Evolutionary conservation across 2,888 invertebrate species (phyloP), one percentile per base, ranked within the genome.

Genomic region (Phortica okadai): DNA sequence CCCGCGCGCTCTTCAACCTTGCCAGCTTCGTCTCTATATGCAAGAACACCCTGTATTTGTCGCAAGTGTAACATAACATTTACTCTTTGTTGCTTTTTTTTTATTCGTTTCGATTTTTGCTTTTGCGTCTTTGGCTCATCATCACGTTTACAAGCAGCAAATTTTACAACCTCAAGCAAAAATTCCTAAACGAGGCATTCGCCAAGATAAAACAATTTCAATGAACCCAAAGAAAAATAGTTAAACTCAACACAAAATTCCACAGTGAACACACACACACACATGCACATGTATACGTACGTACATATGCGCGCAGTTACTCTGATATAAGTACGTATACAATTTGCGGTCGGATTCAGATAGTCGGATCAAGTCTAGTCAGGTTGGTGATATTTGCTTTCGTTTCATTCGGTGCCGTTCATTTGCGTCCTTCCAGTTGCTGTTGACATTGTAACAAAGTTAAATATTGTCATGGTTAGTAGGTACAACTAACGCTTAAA

Each of bases 371-470:
- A 33, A 33, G 33, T 33, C 33, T 33, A 33, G 33, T 33, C 33
- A 33, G 33, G 33, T 33, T 33, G 33, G 33, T 33, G 33, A 33
- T 33, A 33, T 76, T 58, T 70, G 77, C 69, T 77, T 62, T 45
- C 25, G 10, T 10, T 62, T 45, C 25, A 25, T 10, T 62, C 25
- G 54, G n/a, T 56, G 44, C n/a, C 50, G 70, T 21, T 70, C 44
- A 16, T 33, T 10, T 44, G 42, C 44, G n/a, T 16, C n/a, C 16
- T 11, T 59, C 54, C 56, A 54, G 64, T 72, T 81, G 78, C 80
- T 87, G 87, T 86, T 86, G 87, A 86, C 88, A 84, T 84, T 87
- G 87, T 87, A 82, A 84, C 86, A 83, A 86, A 86, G 85, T 86
- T 86, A 87, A 86, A 86, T 86, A 86, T 86, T 88, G 86, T 85